A percentile compares a stretch with the other conserved stretches of the same genome.
Conservation (phyloP, 92 coral and sea anemone genomes). For the Porites lobata region DNA sequence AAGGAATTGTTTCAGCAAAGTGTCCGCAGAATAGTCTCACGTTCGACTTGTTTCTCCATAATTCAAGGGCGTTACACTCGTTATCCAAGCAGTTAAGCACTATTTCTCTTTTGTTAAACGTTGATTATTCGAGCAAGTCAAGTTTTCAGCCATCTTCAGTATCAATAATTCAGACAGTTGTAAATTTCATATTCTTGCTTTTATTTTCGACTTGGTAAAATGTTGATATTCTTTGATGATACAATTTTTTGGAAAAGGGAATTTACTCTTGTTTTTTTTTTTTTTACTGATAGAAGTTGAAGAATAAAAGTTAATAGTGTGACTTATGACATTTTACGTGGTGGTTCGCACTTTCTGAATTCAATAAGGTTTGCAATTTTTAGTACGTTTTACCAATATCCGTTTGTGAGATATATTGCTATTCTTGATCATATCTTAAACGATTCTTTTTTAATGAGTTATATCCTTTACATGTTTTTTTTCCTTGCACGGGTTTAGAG, state of each 20-base stretch:
- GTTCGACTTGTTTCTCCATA: background rate
- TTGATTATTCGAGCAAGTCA: background rate
- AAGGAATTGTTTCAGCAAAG: background rate
- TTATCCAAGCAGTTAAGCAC: background rate
- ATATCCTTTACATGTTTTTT: background rate
- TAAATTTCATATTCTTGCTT: conserved; percentile 5
- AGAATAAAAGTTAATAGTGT: too few species aligned
- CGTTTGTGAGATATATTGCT: background rate
- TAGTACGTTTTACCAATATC: background rate
- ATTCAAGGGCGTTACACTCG: background rate
- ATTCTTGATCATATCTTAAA: background rate
- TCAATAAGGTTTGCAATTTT: background rate
- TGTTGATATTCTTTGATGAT: conserved; percentile 41
- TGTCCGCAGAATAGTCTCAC: background rate
- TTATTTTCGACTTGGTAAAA: conserved; percentile 33
- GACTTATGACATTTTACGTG: background rate
- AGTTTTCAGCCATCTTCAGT: background rate
- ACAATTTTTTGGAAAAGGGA: background rate
- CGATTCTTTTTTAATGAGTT: background rate
- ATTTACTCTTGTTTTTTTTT: background rate
- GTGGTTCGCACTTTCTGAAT: conserved; percentile 49
- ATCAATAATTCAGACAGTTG: conserved; percentile 40
- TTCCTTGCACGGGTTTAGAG: background rate
- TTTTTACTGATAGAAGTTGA: background rate
- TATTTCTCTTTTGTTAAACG: background rate